phyloP scores from a whole-genome alignment of 2,888 invertebrate species.

The Psylliodes chrysocephalus region DNA sequence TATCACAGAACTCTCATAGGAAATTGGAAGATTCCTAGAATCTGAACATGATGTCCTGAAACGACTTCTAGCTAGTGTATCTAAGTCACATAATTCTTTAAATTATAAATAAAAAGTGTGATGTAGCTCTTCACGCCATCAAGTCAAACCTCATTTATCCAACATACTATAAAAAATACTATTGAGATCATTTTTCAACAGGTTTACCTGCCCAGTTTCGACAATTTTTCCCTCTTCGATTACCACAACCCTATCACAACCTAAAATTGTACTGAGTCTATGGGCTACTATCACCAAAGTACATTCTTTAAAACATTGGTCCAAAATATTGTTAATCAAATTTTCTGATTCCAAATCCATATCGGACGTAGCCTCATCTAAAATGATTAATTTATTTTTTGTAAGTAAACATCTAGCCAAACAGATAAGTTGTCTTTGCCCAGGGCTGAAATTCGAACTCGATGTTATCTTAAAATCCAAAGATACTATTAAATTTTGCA shows the following conservation, averaged over 20 bases:
- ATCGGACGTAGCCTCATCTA: constrained; percentile 84
- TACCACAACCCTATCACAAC: constrained; percentile 83
- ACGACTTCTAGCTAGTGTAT: no score
- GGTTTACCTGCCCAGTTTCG: constrained; percentile 82
- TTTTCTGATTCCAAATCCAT: constrained; percentile 83
- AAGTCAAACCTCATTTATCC: constrained; percentile 57
- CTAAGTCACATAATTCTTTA: no score
- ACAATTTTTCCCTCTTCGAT: constrained; percentile 80
- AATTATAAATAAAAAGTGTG: no score
- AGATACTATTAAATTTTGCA: constrained; percentile 67
- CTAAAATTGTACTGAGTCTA: constrained; percentile 85
- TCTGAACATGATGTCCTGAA: no score
- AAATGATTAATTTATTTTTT: constrained; percentile 56
- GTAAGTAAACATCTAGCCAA: constrained; percentile 73
- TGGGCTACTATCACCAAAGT: constrained; percentile 88
- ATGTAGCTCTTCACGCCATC: not conserved
- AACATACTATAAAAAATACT: constrained; percentile 75
- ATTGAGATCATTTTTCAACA: constrained; percentile 69
- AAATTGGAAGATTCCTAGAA: no score
- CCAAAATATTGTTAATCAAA: constrained; percentile 79
- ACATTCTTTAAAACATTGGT: constrained; percentile 77
- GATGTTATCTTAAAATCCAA: constrained; percentile 63
- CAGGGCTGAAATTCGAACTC: constrained; percentile 56
- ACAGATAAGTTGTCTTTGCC: constrained; percentile 76
- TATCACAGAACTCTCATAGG: no score